These are phyloP conservation scores for Sycophila sp. DNA, from an alignment of 1,140 invertebrate genomes.

Conservation along the genomic window DNA sequence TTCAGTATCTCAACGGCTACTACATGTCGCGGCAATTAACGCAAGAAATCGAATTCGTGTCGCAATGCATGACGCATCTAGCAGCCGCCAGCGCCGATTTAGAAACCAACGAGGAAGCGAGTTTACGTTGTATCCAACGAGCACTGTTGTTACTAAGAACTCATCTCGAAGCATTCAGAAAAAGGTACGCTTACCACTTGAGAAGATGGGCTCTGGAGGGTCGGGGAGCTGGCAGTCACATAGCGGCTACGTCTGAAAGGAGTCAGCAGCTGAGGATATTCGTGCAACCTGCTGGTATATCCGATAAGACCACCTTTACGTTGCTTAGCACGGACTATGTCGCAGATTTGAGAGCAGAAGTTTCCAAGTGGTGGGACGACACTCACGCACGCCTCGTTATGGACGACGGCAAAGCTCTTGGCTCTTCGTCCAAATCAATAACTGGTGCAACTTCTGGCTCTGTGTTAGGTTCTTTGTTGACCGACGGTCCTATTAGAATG, in stretches of 20 bases:
- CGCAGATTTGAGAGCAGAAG: conserved; percentile 90
- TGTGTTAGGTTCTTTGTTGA: conserved; percentile 72
- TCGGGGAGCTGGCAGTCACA: conserved; percentile 77
- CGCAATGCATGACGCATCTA: conserved; percentile 90
- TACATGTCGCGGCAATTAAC: conserved; percentile 91
- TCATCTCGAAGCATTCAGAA: conserved; percentile 90
- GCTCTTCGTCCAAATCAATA: conserved; percentile 35
- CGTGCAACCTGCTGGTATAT: conserved; percentile 86
- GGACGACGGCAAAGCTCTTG: background rate
- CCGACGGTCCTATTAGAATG: conserved; percentile 87
- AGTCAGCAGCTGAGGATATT: conserved; percentile 76
- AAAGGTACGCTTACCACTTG: conserved; percentile 88
- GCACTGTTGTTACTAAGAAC: conserved; percentile 88
- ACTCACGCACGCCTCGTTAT: conserved; percentile 51
- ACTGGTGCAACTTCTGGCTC: conserved; percentile 47
- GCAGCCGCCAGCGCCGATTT: conserved; percentile 81
- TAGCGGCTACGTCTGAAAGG: conserved; percentile 71
- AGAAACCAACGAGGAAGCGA: conserved; percentile 78
- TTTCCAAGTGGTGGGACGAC: conserved; percentile 90
- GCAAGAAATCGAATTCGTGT: conserved; percentile 91
- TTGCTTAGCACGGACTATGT: conserved; percentile 85
- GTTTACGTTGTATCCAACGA: conserved; percentile 88
- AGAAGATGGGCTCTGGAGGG: conserved; percentile 86
- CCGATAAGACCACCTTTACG: conserved; percentile 80
- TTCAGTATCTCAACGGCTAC: conserved; percentile 91